Percentiles rank a stretch among this genome's conserved stretches.
Conservation (phyloP, 1,140 invertebrate species). For the Tenebrio molitor region DNA sequence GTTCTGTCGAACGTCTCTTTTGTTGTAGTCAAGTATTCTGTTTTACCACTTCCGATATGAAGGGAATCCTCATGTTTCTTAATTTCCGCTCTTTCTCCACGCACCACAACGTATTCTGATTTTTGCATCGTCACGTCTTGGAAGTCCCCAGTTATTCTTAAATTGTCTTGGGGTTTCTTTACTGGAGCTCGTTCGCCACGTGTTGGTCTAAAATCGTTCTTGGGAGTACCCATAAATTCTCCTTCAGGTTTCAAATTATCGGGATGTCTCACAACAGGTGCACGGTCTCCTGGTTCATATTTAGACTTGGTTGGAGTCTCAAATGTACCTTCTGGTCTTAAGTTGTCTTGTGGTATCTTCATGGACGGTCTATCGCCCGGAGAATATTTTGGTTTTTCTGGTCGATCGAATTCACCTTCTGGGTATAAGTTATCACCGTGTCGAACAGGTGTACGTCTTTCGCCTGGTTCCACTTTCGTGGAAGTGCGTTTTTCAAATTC, state of each 20-base stretch:
- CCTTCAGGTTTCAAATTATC: slow-evolving; percentile 80
- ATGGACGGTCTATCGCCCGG: slow-evolving; percentile 65
- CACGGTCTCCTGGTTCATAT: slow-evolving; percentile 59
- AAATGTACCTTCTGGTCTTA: slow-evolving; percentile 68
- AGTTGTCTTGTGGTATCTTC: slow-evolving; percentile 71
- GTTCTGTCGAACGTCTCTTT: slow-evolving; percentile 68
- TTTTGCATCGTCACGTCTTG: slow-evolving; percentile 68
- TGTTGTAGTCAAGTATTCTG: slow-evolving; percentile 70
- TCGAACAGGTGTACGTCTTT: slow-evolving; percentile 63
- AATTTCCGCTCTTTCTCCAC: slow-evolving; percentile 71
- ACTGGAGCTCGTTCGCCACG: slow-evolving; percentile 73
- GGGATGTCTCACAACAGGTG: slow-evolving; percentile 60
- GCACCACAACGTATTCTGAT: slow-evolving; percentile 67
- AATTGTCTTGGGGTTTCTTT: slow-evolving; percentile 69
- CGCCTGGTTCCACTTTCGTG: slow-evolving; percentile 62
- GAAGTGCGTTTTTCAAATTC: slow-evolving; percentile 65
- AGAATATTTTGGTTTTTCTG: slow-evolving; percentile 55
- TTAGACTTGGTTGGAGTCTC: slow-evolving; percentile 65
- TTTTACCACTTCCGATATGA: slow-evolving; percentile 68
- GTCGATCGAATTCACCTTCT: slow-evolving; percentile 68
- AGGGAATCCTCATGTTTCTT: slow-evolving; percentile 71
- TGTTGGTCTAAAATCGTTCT: slow-evolving; percentile 68
- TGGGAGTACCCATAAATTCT: slow-evolving; percentile 71
- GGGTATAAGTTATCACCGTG: slow-evolving; percentile 67
- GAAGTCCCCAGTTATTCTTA: slow-evolving; percentile 71